These are phyloP conservation scores for Doryteuthis pealeii DNA, from an alignment of 1,140 invertebrate genomes.

Conservation along the genomic window DNA sequence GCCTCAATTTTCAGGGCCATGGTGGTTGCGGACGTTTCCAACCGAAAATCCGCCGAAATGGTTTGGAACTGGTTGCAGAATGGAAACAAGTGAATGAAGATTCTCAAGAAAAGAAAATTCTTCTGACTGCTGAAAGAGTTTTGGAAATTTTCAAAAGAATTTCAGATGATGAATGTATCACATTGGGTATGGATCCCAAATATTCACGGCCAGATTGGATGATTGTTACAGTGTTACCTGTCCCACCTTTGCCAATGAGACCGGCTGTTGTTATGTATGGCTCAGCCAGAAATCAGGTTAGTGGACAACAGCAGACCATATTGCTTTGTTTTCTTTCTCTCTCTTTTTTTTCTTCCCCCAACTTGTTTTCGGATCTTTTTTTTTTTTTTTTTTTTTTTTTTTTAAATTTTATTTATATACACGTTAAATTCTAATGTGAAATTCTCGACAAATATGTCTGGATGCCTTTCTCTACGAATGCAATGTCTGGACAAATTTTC, in stretches of 20 bases:
- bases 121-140: constrained; percentile 89
- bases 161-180: constrained; percentile 94
- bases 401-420: background rate
- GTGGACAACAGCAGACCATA: background rate
- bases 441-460: too few relatives aligned
- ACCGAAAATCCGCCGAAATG: constrained; percentile 84
- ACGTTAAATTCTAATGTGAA: too few relatives aligned
- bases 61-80: constrained; percentile 90
- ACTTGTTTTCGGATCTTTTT: too few relatives aligned
- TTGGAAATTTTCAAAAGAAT: constrained; percentile 97
- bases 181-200: constrained; percentile 94
- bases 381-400: background rate
- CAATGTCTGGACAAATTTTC: too few relatives aligned
- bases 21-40: constrained; percentile 98
- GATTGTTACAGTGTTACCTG: constrained; percentile 95
- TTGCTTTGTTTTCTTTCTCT: background rate
- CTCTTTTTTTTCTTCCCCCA: background rate
- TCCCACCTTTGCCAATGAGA: constrained; percentile 87
- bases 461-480: too few relatives aligned
- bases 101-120: constrained; percentile 75
- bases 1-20: constrained; percentile 68
- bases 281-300: constrained; percentile 86
- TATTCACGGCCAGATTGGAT: constrained; percentile 99
- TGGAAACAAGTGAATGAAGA: constrained; percentile 99
- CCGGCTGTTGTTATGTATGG: constrained; percentile 99